A percentile compares a stretch with the other conserved stretches of the same genome.
phyloP scores from a whole-genome alignment of 2,888 invertebrate genomes.

The Drosophila testacea region DNA sequence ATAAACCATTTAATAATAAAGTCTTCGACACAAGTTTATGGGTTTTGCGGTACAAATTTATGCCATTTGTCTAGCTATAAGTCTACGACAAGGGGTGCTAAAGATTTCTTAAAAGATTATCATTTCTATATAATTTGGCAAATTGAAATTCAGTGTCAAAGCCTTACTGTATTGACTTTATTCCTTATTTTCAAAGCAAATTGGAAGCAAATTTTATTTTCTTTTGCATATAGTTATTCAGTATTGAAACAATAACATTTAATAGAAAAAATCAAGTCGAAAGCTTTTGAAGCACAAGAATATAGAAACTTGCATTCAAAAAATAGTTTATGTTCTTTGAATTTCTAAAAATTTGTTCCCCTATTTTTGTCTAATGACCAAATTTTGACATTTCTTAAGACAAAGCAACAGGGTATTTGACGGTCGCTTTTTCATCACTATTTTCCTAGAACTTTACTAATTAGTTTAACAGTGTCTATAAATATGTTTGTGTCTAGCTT shows the following conservation, averaged over 20 bases:
- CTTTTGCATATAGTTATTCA: slow-evolving; percentile 57
- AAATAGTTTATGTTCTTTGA: too few relatives aligned
- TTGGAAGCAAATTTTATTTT: too few relatives aligned
- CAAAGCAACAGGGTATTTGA: background rate
- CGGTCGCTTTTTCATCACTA: background rate
- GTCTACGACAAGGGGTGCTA: slow-evolving; percentile 14
- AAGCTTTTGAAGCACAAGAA: too few relatives aligned
- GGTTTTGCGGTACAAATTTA: slow-evolving; percentile 61
- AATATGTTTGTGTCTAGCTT: slow-evolving; percentile 32
- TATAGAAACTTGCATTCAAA: too few relatives aligned
- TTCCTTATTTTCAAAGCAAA: too few relatives aligned
- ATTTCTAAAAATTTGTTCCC: too few relatives aligned
- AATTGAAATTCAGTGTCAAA: slow-evolving; percentile 5
- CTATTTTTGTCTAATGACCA: too few relatives aligned
- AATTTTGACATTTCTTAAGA: too few relatives aligned
- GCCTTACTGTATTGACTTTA: slow-evolving; percentile 9
- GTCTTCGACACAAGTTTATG: slow-evolving; percentile 68
- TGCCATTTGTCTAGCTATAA: slow-evolving; percentile 42
- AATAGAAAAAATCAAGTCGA: too few relatives aligned
- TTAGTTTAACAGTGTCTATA: slow-evolving; percentile 39
- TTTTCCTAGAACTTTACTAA: slow-evolving; percentile 42
- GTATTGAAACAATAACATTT: slow-evolving; percentile 5
- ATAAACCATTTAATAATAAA: slow-evolving; percentile 52
- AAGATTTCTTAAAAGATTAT: slow-evolving; percentile 13
- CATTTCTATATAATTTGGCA: slow-evolving; percentile 2